A percentile compares a stretch with the other conserved stretches of the same genome.
Evolutionary conservation across 2,888 invertebrate genomes (phyloP).

Genomic region (Carpatolechia fugitivella): DNA sequence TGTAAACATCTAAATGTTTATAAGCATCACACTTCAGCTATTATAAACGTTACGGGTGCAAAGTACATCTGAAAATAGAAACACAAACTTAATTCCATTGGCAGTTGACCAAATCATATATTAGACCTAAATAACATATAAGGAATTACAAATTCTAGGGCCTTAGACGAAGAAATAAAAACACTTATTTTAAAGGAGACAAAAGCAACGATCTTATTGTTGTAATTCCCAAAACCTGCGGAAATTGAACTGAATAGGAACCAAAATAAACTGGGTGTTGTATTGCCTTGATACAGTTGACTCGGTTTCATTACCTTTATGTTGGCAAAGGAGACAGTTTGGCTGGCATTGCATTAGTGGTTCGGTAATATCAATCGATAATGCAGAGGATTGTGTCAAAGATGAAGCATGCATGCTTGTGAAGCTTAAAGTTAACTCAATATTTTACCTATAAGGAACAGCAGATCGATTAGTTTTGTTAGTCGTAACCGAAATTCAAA

Average conservation of each 20-base stretch:
- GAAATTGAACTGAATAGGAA: conserved; percentile 5
- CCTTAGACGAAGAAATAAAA: no score
- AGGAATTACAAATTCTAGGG: background rate
- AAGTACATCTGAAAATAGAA: conserved; percentile 25
- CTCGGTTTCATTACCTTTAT: conserved; percentile 14
- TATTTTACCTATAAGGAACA: background rate
- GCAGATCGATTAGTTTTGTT: no score
- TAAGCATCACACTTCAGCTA: background rate
- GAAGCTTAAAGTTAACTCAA: background rate
- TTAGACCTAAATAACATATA: background rate
- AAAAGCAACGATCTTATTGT: background rate
- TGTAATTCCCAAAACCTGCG: background rate
- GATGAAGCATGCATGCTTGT: background rate
- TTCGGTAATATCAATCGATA: background rate
- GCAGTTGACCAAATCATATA: conserved; percentile 20
- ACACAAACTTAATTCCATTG: conserved; percentile 15
- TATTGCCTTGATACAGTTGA: conserved; percentile 18
- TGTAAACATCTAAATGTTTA: background rate
- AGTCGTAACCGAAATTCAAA: no score
- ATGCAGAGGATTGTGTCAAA: no score
- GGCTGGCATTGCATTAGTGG: background rate
- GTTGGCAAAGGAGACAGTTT: conserved; percentile 19
- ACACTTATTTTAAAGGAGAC: no score
- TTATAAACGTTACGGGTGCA: conserved; percentile 4
- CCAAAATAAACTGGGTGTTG: conserved; percentile 8